phyloP scores from a whole-genome alignment of 2,113 vertebrate genomes.

The Danionella cerebrum region DNA sequence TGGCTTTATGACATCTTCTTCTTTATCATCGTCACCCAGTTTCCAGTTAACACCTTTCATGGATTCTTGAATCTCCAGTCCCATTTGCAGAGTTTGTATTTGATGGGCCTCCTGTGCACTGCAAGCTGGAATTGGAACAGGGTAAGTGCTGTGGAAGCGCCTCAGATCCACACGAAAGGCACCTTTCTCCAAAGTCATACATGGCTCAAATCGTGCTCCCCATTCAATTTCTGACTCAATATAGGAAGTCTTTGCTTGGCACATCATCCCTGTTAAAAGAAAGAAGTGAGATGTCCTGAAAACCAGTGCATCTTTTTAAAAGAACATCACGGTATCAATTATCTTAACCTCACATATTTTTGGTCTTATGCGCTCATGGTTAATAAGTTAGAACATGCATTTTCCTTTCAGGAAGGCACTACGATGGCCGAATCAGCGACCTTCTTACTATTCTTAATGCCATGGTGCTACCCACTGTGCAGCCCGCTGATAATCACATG shows the following conservation, averaged over 20 bases:
- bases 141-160: conserved; percentile 45
- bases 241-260: conserved; percentile 42
- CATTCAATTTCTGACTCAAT: conserved; percentile 40
- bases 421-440: too few relatives aligned
- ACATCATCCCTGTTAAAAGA: conserved; percentile 37
- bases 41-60: background rate
- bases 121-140: conserved; percentile 42
- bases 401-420: too few relatives aligned
- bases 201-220: conserved; percentile 44
- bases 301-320: background rate
- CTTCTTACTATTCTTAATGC: too few relatives aligned
- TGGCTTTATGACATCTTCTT: background rate
- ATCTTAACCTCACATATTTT: too few relatives aligned
- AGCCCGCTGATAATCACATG: too few relatives aligned
- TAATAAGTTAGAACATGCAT: too few relatives aligned
- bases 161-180: conserved; percentile 41
- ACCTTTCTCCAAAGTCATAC: conserved; percentile 44
- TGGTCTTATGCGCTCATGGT: too few relatives aligned
- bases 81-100: conserved; percentile 15
- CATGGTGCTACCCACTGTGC: too few relatives aligned
- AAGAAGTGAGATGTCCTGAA: background rate
- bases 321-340: too few relatives aligned
- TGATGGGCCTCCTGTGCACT: conserved; percentile 36
- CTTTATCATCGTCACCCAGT: background rate
- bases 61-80: conserved; percentile 15